phyloP scores from a whole-genome alignment of 2,113 vertebrate species.

The Crocuta crocuta region DNA sequence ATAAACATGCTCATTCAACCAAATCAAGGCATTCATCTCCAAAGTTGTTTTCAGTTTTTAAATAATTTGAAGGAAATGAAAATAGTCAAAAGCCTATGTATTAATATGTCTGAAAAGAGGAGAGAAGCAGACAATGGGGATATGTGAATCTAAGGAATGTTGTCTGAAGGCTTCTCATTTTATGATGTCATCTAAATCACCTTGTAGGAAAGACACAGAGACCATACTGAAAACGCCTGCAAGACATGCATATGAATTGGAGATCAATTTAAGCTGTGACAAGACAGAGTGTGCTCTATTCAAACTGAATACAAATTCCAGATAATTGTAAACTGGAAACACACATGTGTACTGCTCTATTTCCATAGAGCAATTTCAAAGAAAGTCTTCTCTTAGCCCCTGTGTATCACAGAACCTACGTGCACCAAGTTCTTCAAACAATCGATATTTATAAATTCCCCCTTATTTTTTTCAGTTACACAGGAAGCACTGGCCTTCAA shows the following conservation, averaged over 20 bases:
- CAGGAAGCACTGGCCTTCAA: conserved; percentile 62
- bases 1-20: conserved; percentile 12
- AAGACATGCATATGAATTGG: not conserved
- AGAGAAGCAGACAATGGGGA: conserved; percentile 18
- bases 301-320: not conserved
- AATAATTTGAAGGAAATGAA: conserved; percentile 18
- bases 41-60: conserved; percentile 56
- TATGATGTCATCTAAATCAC: conserved; percentile 35
- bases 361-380: conserved; percentile 34
- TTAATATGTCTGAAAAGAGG: not conserved
- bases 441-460: conserved; percentile 29
- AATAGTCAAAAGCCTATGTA: conserved; percentile 23
- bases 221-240: not conserved
- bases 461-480: conserved; percentile 13
- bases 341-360: not conserved
- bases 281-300: not conserved
- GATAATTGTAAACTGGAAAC: conserved; percentile 13
- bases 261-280: not conserved
- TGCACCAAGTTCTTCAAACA: conserved; percentile 45
- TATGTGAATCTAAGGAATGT: not conserved
- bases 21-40: conserved; percentile 52
- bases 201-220: not conserved
- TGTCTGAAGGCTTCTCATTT: not conserved
- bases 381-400: not conserved
- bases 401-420: not conserved